These are phyloP conservation scores for Lethenteron reissneri DNA, from an alignment of 2,113 vertebrate species.

Conservation along the genomic window DNA sequence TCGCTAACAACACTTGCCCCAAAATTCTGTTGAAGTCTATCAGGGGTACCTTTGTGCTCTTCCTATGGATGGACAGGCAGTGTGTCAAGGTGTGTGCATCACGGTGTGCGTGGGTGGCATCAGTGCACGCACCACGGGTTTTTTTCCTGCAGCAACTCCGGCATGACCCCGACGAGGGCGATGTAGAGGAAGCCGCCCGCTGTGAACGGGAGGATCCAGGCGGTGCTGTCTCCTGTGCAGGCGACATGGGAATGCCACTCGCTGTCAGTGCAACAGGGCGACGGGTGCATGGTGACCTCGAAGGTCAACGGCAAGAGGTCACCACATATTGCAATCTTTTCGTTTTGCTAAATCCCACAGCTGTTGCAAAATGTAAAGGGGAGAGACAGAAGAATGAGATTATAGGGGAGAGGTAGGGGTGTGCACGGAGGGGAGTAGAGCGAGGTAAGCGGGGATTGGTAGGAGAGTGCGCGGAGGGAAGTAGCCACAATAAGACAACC, in stretches of 20 bases:
- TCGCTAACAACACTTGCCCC: neutral
- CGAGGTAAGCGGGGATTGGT: no score
- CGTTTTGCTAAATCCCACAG: neutral
- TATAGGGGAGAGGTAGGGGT: no score
- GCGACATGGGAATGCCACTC: neutral
- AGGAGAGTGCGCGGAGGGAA: neutral
- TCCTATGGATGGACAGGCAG: slow-evolving; percentile 12
- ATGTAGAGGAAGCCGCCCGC: slow-evolving; percentile 91
- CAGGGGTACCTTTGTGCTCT: neutral
- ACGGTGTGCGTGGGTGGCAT: neutral
- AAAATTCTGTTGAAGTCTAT: neutral
- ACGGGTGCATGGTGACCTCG: no score
- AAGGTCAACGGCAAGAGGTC: no score
- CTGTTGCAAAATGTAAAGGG: neutral
- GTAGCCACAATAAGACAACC: neutral
- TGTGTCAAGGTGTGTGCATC: neutral
- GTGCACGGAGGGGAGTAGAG: neutral
- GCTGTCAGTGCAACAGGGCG: neutral
- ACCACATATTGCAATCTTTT: no score
- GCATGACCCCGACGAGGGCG: slow-evolving; percentile 76
- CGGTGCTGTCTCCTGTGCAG: slow-evolving; percentile 34
- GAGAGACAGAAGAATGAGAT: no score
- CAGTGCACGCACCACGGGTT: slow-evolving; percentile 39
- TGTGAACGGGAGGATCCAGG: slow-evolving; percentile 82
- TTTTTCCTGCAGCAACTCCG: slow-evolving; percentile 71